Evolutionary conservation across 1,140 invertebrate species (phyloP).

Genomic region (Pseudomyrmex flavicornis): DNA sequence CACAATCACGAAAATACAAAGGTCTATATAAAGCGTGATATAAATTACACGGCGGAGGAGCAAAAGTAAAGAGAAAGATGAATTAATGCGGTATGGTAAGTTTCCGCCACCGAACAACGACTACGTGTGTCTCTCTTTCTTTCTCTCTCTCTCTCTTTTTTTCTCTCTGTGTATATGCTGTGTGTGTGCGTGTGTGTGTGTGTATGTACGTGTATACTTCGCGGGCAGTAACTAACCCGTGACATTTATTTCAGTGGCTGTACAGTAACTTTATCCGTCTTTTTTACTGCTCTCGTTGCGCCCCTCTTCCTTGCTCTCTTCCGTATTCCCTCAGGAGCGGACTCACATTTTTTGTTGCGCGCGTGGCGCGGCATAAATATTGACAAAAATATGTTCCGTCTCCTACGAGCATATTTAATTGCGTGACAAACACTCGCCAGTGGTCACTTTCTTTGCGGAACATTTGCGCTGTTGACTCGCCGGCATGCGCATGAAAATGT

Average conservation of each 20-base stretch:
- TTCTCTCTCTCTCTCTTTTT: too few species aligned
- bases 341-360: conserved; percentile 52
- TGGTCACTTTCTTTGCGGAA: conserved; percentile 27
- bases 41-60: conserved; percentile 62
- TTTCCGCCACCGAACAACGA: conserved; percentile 66
- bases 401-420: conserved; percentile 51
- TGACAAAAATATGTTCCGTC: conserved; percentile 47
- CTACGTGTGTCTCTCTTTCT: neutral
- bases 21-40: conserved; percentile 64
- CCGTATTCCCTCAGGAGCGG: conserved; percentile 26
- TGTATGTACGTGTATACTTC: conserved; percentile 51
- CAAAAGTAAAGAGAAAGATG: conserved; percentile 63
- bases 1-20: conserved; percentile 55
- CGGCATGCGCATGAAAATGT: conserved; percentile 21
- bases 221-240: conserved; percentile 70
- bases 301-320: conserved; percentile 61
- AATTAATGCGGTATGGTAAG: conserved; percentile 68
- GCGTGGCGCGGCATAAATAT: conserved; percentile 61
- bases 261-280: conserved; percentile 68
- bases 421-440: neutral
- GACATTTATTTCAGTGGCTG: conserved; percentile 70
- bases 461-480: conserved; percentile 35
- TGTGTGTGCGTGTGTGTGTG: too few species aligned
- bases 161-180: too few species aligned
- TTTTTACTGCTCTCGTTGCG: conserved; percentile 66